Evolutionary conservation across 2,797 vertebrate genomes (phyloP).

Genomic region (Lepilemur ruficaudatus): DNA sequence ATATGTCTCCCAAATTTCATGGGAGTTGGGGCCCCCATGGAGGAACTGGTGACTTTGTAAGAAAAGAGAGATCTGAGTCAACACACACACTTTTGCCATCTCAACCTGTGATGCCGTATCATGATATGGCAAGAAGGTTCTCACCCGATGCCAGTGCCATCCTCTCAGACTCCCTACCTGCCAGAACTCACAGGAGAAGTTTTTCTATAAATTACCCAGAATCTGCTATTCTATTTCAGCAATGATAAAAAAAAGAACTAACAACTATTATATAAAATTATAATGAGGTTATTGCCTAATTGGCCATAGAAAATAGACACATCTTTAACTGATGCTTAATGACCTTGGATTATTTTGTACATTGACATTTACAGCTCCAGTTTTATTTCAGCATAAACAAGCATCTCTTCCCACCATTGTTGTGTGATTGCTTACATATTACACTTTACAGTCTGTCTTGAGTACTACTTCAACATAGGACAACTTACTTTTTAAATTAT

Average conservation of each 20-base stretch:
- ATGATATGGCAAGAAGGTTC: background rate
- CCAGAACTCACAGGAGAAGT: background rate
- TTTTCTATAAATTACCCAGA: background rate
- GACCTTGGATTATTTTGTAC: background rate
- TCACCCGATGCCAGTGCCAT: background rate
- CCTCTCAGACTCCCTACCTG: background rate
- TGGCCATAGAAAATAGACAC: background rate
- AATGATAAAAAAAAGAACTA: background rate
- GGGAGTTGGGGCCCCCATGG: background rate
- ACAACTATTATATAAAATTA: background rate
- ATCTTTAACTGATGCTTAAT: background rate
- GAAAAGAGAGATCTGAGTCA: background rate
- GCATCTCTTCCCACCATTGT: no score
- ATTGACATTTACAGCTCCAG: background rate
- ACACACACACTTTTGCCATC: background rate
- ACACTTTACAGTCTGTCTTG: background rate
- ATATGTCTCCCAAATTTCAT: background rate
- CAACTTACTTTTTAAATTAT: background rate
- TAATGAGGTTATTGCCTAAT: background rate
- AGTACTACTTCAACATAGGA: background rate
- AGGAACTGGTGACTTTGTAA: background rate
- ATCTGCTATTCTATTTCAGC: background rate
- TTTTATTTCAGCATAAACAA: background rate
- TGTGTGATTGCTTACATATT: background rate
- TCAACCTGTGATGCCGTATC: background rate